Base-by-base conservation (phyloP, 2,113 vertebrate genomes). In the Hippocampus mohnikei region DNA sequence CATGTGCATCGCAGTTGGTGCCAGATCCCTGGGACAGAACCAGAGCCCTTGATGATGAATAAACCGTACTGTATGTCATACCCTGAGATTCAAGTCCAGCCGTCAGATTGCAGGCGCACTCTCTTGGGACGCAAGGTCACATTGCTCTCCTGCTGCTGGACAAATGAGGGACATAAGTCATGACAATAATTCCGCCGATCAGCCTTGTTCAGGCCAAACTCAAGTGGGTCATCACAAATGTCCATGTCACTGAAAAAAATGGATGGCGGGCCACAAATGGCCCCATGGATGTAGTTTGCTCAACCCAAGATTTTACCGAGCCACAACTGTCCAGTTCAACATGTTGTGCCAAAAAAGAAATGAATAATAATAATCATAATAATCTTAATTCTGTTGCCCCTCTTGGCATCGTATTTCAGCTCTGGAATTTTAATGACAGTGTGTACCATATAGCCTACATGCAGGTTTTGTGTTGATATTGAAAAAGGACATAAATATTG, bases 211-310 rank as follows among this genome's bases (percentile, higher is more conserved):
- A n/a, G n/a, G n/a, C 37, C 66, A 33, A 44, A 65, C 23, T 66
- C 73, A 87, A 85, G 78, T 82, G 65, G 83, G 80, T 81, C 84
- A 85, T 75, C 73, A 48, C 71, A 61, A 66, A 27, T 27, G 27
- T 27, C 27, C 27, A 27, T 27, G 27, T 27, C 27, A 27, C 27
- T 52, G 83, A 78, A 71, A 78, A 79, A 74, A 82, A 74, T 42
- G 41, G 50, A 77, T 74, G 74, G 77, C n/a, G n/a, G 48, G 37
- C 29, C 29, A 78, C 79, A 84, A 74, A 75, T 83, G 81, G 52
- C 84, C 81, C 29, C 29, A 29, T 29, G 29, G 2, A 29, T 29
- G 29, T 29, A 29, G 29, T 29, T 29, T 29, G 29, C 29, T 29
- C 29, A 29, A 29, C 29, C 29, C 29, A 29, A 29, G 29, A 29